phyloP scores from a whole-genome alignment of 2,113 vertebrate genomes.

The Eptesicus fuscus region DNA sequence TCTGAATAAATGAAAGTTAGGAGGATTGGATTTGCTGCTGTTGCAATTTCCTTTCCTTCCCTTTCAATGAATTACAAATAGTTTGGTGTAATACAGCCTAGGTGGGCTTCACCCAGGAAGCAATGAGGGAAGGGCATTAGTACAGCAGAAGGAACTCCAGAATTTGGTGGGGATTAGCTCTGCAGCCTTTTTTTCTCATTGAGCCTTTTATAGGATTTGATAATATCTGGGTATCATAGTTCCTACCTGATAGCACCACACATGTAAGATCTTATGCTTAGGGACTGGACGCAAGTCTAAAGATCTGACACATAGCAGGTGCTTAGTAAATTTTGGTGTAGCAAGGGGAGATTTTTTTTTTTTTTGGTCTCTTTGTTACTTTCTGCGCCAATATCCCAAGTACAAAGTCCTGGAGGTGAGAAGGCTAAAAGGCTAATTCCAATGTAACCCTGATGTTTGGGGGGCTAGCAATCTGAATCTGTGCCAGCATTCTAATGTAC shows the following conservation, averaged over 20 bases:
- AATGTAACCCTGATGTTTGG: too few relatives aligned
- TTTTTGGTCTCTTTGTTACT: background rate
- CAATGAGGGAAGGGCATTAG: background rate
- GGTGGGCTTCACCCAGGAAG: background rate
- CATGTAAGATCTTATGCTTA: background rate
- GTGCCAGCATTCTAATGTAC: too few relatives aligned
- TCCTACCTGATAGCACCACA: background rate
- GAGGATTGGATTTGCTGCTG: background rate
- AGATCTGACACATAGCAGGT: background rate
- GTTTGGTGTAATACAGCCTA: background rate
- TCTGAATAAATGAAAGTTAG: background rate
- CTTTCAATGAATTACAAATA: background rate
- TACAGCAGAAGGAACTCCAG: background rate
- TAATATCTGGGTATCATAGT: background rate
- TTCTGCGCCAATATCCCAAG: background rate
- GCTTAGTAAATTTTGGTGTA: background rate
- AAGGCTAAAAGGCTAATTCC: too few relatives aligned
- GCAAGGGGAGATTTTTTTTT: background rate
- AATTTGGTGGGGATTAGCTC: background rate
- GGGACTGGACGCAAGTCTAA: accelerated
- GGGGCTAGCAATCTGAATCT: too few relatives aligned
- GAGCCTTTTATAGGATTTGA: background rate
- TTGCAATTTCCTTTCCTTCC: background rate
- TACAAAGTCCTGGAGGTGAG: background rate
- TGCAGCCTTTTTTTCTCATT: background rate